Base-by-base conservation (phyloP, 2,888 invertebrate species). In the Teleiodes luculella region DNA sequence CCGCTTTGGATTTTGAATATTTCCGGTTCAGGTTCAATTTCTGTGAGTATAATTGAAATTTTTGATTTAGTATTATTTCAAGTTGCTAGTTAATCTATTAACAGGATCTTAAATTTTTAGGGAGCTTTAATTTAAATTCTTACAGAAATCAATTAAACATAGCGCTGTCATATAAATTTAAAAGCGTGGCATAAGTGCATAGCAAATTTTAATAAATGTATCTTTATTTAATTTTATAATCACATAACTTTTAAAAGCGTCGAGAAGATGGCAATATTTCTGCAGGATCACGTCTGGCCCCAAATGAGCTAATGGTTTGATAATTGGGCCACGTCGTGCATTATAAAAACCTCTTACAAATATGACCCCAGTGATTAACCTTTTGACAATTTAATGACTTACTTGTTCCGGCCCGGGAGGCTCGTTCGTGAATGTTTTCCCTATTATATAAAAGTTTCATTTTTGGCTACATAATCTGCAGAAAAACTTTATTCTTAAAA, bases 1-100 rank as follows among this genome's bases (percentile, higher is more conserved):
- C 58, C 54, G 62, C 63, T 51, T 52, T 56, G 57, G 57, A 59
- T 63, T 73, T 69, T 72, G 58, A 54, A 74, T 67, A 62, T 67
- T 59, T 63, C 57, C 60, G 63, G 63, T 65, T 61, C 63, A 57
- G 58, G 64, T 52, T 60, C 55, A 63, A 62, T 63, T 35, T 61
- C 65, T 71, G 76, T 75, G 65, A 76, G 75, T 73, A 67, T 24
- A 6, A 20, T 16, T 4, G 10, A 31, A 2, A 33, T 31, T 20
- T 18, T 41, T 20, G 41, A 3, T 39, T 8, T 18, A 10, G 4
- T 37, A 13, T 5, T 7, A 7, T 13, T 37, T 3, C 14, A 37
- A 24, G 24, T 24, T 24, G 3, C 6, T 3, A 24, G 24, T n/a
- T n/a, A 24, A 24, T 4, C 6, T 24, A 24, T 4, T 24, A 24